Evolutionary conservation across 1,140 invertebrate species (phyloP).

Genomic region (Cecropterus lyciades): DNA sequence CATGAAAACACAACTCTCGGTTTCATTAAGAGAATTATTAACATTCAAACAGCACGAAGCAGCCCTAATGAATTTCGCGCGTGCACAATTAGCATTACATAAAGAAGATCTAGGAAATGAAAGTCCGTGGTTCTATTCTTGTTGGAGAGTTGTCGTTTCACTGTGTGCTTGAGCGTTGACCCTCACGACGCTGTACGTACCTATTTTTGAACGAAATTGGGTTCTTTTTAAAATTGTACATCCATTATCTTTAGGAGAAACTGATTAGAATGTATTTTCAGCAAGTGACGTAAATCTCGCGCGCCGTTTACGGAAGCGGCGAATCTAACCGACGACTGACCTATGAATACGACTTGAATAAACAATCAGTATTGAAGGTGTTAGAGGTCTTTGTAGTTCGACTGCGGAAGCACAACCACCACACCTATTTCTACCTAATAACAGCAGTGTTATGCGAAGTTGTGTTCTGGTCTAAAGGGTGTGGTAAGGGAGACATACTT

Average conservation of each 20-base stretch:
- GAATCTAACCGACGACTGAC: too few species aligned
- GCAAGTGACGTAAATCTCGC: too few species aligned
- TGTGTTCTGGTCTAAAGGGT: too few species aligned
- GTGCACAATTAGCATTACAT: conserved; percentile 52
- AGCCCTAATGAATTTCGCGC: conserved; percentile 46
- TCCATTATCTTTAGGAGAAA: neutral
- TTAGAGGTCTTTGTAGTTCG: too few species aligned
- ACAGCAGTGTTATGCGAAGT: too few species aligned
- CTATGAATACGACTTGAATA: too few species aligned
- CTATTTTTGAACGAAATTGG: neutral
- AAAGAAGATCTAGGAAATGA: conserved; percentile 60
- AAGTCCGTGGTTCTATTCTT: conserved; percentile 43
- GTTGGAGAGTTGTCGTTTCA: conserved; percentile 23
- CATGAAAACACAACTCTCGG: conserved; percentile 2
- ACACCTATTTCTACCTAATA: too few species aligned
- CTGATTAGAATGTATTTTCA: too few species aligned
- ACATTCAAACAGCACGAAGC: conserved; percentile 9
- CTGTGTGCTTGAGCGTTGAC: conserved; percentile 6
- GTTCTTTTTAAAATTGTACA: neutral
- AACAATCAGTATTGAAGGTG: too few species aligned
- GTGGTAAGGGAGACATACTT: too few species aligned
- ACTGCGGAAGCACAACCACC: too few species aligned
- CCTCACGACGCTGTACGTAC: neutral
- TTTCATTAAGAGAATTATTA: conserved; percentile 15
- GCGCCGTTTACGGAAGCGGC: too few species aligned